Evolutionary conservation across 2,113 vertebrate genomes (phyloP).

Genomic region (Oryzias celebensis): DNA sequence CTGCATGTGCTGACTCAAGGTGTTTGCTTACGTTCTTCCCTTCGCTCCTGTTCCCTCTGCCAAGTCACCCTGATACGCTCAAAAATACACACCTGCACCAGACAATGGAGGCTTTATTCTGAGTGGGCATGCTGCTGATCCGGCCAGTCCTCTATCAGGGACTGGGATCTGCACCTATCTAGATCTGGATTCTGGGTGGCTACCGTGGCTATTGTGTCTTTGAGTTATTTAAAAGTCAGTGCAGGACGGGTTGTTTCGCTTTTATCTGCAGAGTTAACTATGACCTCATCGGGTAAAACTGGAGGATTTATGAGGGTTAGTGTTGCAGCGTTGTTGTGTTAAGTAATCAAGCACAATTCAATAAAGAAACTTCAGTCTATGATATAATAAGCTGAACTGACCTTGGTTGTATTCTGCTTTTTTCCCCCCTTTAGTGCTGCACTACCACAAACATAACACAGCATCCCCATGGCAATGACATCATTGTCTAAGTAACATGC

Average conservation of each 20-base stretch:
- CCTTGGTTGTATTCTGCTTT: conserved; percentile 54
- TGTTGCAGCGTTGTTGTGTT: conserved; percentile 17
- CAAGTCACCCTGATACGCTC: conserved; percentile 59
- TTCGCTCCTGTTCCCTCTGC: conserved; percentile 63
- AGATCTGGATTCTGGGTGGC: conserved; percentile 20
- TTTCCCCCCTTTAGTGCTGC: conserved; percentile 47
- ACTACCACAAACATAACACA: conserved; percentile 71
- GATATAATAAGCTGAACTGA: conserved; percentile 49
- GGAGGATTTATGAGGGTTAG: conserved; percentile 19
- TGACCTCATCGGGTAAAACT: conserved; percentile 41
- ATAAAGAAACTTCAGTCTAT: conserved; percentile 20
- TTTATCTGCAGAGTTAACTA: conserved; percentile 19
- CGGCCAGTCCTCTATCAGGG: conserved; percentile 40
- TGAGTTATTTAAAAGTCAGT: conserved; percentile 35
- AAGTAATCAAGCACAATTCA: background rate
- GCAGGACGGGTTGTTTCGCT: conserved; percentile 2
- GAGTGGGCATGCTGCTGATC: conserved; percentile 41
- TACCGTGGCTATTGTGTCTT: conserved; percentile 28
- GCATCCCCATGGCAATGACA: conserved; percentile 64
- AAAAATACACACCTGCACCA: conserved; percentile 68
- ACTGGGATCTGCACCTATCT: conserved; percentile 47
- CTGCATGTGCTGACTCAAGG: conserved; percentile 69
- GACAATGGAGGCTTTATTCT: conserved; percentile 65
- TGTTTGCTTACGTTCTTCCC: conserved; percentile 50
- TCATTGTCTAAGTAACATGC: conserved; percentile 73